Conservation (phyloP, 2,797 vertebrate genomes). For the Silurus lanzhouensis region DNA sequence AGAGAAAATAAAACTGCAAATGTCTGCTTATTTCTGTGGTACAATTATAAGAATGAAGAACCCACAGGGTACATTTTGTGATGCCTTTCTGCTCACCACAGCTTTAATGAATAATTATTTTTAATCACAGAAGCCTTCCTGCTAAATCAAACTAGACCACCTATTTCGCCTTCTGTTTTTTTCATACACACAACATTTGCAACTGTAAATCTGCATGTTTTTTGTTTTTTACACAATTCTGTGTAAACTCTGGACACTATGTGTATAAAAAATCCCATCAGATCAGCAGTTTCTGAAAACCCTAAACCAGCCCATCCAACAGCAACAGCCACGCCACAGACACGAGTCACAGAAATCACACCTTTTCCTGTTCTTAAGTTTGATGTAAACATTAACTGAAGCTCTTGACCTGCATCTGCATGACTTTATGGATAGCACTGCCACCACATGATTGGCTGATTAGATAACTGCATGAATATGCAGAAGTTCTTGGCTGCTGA, state of each 20-base stretch:
- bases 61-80: not conserved
- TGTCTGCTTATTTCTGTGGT: too few relatives aligned
- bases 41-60: too few relatives aligned
- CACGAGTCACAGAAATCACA: not conserved
- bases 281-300: not conserved
- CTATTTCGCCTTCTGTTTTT: not conserved
- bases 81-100: not conserved
- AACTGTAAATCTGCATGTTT: not conserved
- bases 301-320: not conserved
- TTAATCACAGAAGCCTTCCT: not conserved
- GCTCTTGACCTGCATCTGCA: slow-evolving; percentile 1
- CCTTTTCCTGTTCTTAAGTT: not conserved
- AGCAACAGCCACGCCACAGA: not conserved
- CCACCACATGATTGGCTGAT: not conserved
- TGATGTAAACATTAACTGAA: not conserved
- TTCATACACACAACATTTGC: not conserved
- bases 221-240: not conserved
- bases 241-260: too few relatives aligned
- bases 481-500: not conserved
- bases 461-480: not conserved
- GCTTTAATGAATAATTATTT: not conserved
- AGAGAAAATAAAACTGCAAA: too few relatives aligned
- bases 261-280: too few relatives aligned
- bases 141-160: not conserved
- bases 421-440: not conserved